These are phyloP conservation scores for Eupithecia tripunctaria DNA, from an alignment of 2,888 invertebrate genomes.

Conservation along the genomic window DNA sequence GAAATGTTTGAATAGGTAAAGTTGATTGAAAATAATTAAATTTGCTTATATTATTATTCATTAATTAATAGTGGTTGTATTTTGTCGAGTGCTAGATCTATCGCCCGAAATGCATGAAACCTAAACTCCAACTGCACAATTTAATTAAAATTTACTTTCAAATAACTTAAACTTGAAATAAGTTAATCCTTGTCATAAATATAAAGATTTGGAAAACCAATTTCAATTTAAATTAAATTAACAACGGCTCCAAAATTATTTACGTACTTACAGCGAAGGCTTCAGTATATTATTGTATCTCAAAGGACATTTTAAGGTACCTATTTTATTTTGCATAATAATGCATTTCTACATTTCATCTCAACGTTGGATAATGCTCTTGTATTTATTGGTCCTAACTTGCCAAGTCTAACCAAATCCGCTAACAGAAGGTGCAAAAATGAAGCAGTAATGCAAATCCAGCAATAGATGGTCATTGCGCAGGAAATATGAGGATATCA, in stretches of 20 bases:
- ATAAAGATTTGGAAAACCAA: no score
- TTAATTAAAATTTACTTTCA: not conserved
- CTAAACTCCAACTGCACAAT: not conserved
- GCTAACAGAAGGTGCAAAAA: constrained; percentile 61
- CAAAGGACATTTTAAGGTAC: not conserved
- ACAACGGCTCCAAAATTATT: no score
- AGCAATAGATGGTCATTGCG: constrained; percentile 20
- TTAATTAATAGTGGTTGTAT: not conserved
- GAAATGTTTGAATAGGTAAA: not conserved
- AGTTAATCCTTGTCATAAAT: not conserved
- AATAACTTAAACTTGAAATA: not conserved
- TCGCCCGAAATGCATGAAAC: not conserved
- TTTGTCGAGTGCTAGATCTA: not conserved
- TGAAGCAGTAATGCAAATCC: constrained; percentile 50
- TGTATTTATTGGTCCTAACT: constrained; percentile 74
- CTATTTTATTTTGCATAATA: not conserved
- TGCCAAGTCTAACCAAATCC: constrained; percentile 63
- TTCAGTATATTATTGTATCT: no score
- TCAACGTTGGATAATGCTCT: constrained; percentile 31
- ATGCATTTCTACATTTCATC: not conserved
- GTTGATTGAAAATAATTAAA: constrained; percentile 7
- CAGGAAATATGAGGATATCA: constrained; percentile 39
- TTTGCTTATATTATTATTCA: not conserved
- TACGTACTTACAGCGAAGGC: no score
- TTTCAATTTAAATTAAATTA: no score